Conservation (phyloP, 2,113 vertebrate species). For the Oreochromis tanganicae region DNA sequence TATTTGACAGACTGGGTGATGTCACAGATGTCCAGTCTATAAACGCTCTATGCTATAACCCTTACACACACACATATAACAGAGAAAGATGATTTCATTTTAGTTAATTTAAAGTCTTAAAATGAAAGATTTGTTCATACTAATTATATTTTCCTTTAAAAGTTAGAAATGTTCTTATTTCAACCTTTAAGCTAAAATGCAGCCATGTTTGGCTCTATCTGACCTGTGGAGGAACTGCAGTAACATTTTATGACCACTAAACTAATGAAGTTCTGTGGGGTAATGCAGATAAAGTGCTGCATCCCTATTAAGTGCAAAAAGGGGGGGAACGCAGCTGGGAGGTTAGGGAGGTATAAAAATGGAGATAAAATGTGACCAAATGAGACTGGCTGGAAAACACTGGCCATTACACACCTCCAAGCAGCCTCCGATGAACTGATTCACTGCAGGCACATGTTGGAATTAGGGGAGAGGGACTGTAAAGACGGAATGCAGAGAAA, state of each 20-base stretch:
- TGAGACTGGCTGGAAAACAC: constrained; percentile 23
- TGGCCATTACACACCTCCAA: neutral
- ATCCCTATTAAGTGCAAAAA: neutral
- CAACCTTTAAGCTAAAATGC: neutral
- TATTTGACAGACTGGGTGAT: neutral
- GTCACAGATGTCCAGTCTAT: neutral
- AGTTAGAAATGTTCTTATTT: neutral
- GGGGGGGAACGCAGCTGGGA: neutral
- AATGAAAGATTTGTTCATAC: neutral
- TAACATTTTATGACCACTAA: neutral
- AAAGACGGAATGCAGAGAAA: neutral
- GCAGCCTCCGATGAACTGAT: constrained; percentile 5
- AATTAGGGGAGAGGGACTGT: neutral
- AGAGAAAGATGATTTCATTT: neutral
- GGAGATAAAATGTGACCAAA: constrained; percentile 31
- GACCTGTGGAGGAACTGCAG: neutral
- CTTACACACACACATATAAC: neutral
- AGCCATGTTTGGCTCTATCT: neutral
- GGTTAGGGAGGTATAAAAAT: constrained; percentile 3
- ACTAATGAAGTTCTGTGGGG: neutral
- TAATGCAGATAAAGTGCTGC: neutral
- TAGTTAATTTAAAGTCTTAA: neutral
- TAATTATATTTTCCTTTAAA: neutral
- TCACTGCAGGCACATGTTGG: neutral
- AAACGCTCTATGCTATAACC: neutral